A percentile compares a stretch with the other conserved stretches of the same genome.
phyloP scores from a whole-genome alignment of 1,140 invertebrate species.

The Phortica variegata region DNA sequence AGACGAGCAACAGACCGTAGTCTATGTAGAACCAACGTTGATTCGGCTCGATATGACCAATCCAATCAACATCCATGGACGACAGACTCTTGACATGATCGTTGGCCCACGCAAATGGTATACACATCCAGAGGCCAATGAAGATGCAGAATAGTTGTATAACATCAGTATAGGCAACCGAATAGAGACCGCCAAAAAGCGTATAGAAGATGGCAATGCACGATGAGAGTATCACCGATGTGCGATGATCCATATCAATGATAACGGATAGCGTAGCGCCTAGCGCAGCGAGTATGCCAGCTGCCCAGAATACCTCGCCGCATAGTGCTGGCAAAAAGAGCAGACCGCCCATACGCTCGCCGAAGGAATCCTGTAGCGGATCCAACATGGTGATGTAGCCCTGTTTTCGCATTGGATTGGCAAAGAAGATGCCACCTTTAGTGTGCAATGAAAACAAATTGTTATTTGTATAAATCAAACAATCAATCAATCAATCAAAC shows the following conservation, averaged over 20 bases:
- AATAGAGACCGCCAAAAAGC: conserved; percentile 94
- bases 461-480: too few species aligned
- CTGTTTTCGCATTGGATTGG: conserved; percentile 94
- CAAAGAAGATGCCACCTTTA: conserved; percentile 94
- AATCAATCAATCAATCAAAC: not conserved
- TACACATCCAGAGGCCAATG: conserved; percentile 96
- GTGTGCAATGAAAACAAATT: conserved; percentile 2
- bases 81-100: conserved; percentile 77
- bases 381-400: conserved; percentile 99
- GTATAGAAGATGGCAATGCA: conserved; percentile 97
- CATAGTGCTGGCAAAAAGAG: conserved; percentile 95
- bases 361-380: conserved; percentile 94
- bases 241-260: conserved; percentile 89
- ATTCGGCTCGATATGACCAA: conserved; percentile 72
- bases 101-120: conserved; percentile 92
- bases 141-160: conserved; percentile 99
- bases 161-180: conserved; percentile 98
- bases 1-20: conserved; percentile 86
- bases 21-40: conserved; percentile 87
- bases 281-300: conserved; percentile 91
- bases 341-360: conserved; percentile 93
- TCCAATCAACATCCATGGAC: conserved; percentile 85
- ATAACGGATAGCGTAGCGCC: conserved; percentile 95
- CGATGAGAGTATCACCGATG: conserved; percentile 91
- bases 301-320: conserved; percentile 97